Evolutionary conservation across 2,888 invertebrate genomes (phyloP).

Genomic region (Mythimna ferrago): DNA sequence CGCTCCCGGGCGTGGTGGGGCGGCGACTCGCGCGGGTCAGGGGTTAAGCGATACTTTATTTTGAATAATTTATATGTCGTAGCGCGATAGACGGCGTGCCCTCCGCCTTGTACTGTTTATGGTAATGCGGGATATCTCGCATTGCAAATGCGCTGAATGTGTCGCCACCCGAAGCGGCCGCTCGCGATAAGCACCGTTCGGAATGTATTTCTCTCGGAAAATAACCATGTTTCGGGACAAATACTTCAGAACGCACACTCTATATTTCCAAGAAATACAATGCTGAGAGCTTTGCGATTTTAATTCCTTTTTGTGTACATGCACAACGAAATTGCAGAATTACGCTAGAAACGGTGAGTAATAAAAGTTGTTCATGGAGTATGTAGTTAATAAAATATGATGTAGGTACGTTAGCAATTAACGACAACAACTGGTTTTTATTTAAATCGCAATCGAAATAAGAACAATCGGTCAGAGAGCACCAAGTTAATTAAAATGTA

Average conservation of each 20-base stretch:
- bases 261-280: constrained; percentile 66
- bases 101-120: constrained; percentile 90
- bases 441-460: constrained; percentile 77
- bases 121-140: constrained; percentile 90
- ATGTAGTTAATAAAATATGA: constrained; percentile 55
- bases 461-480: constrained; percentile 82
- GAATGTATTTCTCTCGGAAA: constrained; percentile 80
- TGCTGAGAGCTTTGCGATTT: constrained; percentile 18
- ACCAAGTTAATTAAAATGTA: constrained; percentile 85
- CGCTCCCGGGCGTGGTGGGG: constrained; percentile 65
- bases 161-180: constrained; percentile 85
- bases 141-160: constrained; percentile 90
- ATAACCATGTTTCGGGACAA: constrained; percentile 77
- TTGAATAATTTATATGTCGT: constrained; percentile 91
- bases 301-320: constrained; percentile 25
- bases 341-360: constrained; percentile 20
- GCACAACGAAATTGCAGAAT: constrained; percentile 17
- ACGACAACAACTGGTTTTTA: constrained; percentile 62
- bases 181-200: constrained; percentile 81
- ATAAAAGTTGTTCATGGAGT: constrained; percentile 39
- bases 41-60: constrained; percentile 91
- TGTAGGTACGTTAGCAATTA: constrained; percentile 44
- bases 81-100: constrained; percentile 89
- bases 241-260: constrained; percentile 70
- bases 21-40: constrained; percentile 77